These are phyloP conservation scores for Tribolium castaneum DNA, from an alignment of 1,140 invertebrate genomes.

Conservation along the genomic window DNA sequence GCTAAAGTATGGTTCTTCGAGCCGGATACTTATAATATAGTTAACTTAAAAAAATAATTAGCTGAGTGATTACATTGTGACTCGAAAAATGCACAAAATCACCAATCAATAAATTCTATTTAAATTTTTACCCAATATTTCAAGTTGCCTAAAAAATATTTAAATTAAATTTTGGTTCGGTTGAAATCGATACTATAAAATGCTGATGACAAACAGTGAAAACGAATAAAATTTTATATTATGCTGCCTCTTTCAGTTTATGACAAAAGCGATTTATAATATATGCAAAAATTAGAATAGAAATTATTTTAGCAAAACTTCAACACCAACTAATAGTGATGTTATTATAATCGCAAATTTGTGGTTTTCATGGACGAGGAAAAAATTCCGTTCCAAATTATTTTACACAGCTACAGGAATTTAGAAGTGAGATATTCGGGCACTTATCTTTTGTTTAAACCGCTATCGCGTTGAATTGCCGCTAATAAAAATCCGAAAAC, in stretches of 20 bases:
- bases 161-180: too few species aligned
- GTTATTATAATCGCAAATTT: background rate
- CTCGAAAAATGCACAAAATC: too few species aligned
- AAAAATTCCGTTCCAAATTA: too few species aligned
- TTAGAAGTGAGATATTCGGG: too few species aligned
- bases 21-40: too few species aligned
- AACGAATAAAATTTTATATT: background rate
- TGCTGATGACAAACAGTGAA: background rate
- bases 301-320: background rate
- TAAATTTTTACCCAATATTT: too few species aligned
- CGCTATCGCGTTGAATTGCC: conserved; percentile 6
- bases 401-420: too few species aligned
- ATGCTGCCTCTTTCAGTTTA: background rate
- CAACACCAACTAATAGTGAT: background rate
- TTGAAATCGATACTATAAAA: background rate
- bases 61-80: too few species aligned
- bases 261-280: background rate
- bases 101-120: too few species aligned
- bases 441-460: background rate
- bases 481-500: background rate
- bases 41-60: too few species aligned
- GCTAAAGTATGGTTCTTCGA: too few species aligned
- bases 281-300: background rate
- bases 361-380: background rate
- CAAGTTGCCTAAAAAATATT: too few species aligned